Conservation (phyloP, 2,797 vertebrate species). For the Moxostoma hubbsi region DNA sequence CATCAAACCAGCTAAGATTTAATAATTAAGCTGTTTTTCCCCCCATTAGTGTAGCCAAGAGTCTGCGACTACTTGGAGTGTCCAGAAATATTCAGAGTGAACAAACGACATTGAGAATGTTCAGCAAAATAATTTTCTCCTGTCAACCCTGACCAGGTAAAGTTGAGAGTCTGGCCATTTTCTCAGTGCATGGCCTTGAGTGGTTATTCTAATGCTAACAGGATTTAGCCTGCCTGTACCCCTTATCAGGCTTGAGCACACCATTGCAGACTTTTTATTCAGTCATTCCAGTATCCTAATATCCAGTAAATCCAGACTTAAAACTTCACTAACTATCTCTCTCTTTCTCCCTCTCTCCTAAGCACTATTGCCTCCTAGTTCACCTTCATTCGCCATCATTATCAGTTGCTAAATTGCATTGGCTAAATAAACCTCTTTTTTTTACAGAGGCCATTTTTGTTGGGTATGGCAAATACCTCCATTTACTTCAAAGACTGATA, state of each 20-base stretch:
- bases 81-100: not conserved
- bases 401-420: conserved; percentile 35
- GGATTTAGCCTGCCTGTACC: conserved; percentile 68
- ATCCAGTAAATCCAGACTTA: conserved; percentile 58
- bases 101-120: not conserved
- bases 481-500: conserved; percentile 39
- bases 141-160: conserved; percentile 32
- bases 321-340: conserved; percentile 55
- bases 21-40: no score
- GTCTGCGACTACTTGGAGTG: not conserved
- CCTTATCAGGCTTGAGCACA: conserved; percentile 70
- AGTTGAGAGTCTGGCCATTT: conserved; percentile 27
- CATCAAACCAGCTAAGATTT: no score
- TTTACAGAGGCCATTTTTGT: conserved; percentile 43
- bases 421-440: conserved; percentile 46
- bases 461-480: conserved; percentile 29
- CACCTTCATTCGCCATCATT: conserved; percentile 23
- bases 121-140: conserved; percentile 7
- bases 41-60: not conserved
- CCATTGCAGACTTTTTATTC: conserved; percentile 64
- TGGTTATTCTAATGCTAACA: conserved; percentile 72
- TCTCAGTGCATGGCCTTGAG: conserved; percentile 66
- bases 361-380: not conserved
- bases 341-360: conserved; percentile 25
- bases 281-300: conserved; percentile 64